These are phyloP conservation scores for Seira sanloemensis DNA, from an alignment of 2,888 invertebrate species.

Conservation along the genomic window DNA sequence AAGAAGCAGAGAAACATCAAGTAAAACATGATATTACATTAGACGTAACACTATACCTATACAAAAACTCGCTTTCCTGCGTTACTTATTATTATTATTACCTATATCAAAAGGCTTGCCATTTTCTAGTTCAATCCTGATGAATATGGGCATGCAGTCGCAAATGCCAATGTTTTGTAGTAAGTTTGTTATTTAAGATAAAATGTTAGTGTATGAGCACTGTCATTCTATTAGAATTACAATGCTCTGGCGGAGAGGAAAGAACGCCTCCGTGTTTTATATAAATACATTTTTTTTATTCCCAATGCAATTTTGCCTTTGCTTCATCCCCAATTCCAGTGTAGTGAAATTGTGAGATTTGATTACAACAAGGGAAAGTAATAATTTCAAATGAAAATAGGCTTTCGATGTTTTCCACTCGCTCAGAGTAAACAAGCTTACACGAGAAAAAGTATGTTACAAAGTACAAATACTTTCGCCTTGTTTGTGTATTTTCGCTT, in stretches of 20 bases:
- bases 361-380: background rate
- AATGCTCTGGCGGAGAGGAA: background rate
- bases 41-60: background rate
- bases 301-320: too few relatives aligned
- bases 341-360: background rate
- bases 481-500: background rate
- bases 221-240: too few relatives aligned
- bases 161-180: background rate
- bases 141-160: background rate
- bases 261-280: background rate
- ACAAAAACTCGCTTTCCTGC: too few relatives aligned
- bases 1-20: background rate
- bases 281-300: background rate
- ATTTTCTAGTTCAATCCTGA: too few relatives aligned
- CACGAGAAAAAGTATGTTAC: background rate
- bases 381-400: background rate
- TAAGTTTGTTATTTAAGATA: background rate
- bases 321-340: too few relatives aligned
- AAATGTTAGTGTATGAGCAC: background rate
- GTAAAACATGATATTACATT: conserved; percentile 1
- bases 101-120: too few relatives aligned
- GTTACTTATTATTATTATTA: background rate
- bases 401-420: background rate
- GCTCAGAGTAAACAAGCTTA: background rate
- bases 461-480: background rate